Evolutionary conservation across 2,113 vertebrate species (phyloP), one percentile per base, ranked within the genome.

Genomic region (Drymodes brunneopygia): DNA sequence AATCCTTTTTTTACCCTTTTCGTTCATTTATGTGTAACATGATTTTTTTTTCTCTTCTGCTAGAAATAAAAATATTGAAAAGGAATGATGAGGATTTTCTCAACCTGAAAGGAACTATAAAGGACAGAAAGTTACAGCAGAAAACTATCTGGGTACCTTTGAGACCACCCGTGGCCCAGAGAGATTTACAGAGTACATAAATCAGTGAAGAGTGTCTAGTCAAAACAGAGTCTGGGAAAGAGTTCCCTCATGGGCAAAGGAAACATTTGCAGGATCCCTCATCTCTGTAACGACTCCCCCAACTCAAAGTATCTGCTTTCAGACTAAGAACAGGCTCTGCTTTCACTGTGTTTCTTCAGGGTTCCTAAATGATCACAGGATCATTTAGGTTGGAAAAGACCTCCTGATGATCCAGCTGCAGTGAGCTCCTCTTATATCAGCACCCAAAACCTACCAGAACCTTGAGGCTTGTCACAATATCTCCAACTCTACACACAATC

Each of bases 401-500:
- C 21, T 53, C 22, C 45, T 31, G 66, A 10, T 15, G 61, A 12
- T 4, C 21, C 45, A 64, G 35, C 9, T 47, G 42, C 56, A 58
- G 15, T 0, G 5, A 94, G 12, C 28, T 69, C 70, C 40, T 79
- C 38, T 42, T 81, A 22, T 4, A 44, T 28, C 86, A 69, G 5
- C 33, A 56, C 15, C 33, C 56, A 71, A 42, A 29, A 25, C 7
- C 2, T 14, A 53, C 6, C 45, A 87, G 48, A 20, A 81, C 3
- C 23, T 47, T 0, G 0, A 81, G 19, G 33, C 6, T 86, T 53
- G 7, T 33, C 83, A 38, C 0, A 2, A 0, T 4, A 15, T 17
- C 15, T 73, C 67, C n/a, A 66, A 4, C 15, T 15, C 42, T 12
- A 38, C 19, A 22, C 22, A 33, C 1, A 38, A 17, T 6, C 24